These are phyloP conservation scores for Drosophila neocordata DNA, from an alignment of 1,140 invertebrate species.

Conservation along the genomic window DNA sequence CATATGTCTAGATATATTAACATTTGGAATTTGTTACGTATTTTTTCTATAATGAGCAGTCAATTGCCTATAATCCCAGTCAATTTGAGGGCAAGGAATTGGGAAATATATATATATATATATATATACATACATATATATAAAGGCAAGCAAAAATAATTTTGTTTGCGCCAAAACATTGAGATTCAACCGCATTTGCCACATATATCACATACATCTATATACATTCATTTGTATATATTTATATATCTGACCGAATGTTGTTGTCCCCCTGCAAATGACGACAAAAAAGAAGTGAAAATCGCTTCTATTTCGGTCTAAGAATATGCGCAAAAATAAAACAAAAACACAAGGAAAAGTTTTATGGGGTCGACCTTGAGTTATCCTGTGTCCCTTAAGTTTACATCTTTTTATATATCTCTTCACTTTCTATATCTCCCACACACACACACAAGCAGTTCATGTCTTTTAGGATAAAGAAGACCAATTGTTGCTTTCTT, in stretches of 20 bases:
- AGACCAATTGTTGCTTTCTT: too few species aligned
- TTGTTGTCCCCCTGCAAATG: slow-evolving; percentile 45
- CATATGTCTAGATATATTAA: slow-evolving; percentile 11
- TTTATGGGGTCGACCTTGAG: not conserved
- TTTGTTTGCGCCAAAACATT: slow-evolving; percentile 18
- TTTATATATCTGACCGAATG: slow-evolving; percentile 35
- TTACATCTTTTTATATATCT: too few species aligned
- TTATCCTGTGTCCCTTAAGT: not conserved
- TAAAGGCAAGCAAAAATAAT: slow-evolving; percentile 13
- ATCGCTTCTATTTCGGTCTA: slow-evolving; percentile 49
- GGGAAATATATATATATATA: slow-evolving; percentile 15
- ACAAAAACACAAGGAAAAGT: slow-evolving; percentile 11
- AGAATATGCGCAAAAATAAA: slow-evolving; percentile 55
- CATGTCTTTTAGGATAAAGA: too few species aligned
- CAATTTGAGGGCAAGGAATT: not conserved
- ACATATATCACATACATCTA: slow-evolving; percentile 68
- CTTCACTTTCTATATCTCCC: not conserved
- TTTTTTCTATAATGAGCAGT: not conserved
- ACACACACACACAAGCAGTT: too few species aligned
- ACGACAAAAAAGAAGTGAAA: slow-evolving; percentile 54
- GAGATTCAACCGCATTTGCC: slow-evolving; percentile 35
- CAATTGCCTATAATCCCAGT: not conserved
- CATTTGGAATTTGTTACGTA: slow-evolving; percentile 5
- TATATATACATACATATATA: not conserved
- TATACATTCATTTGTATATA: slow-evolving; percentile 60